Percentiles rank a stretch among this genome's conserved stretches.
Conservation (phyloP, 2,113 vertebrate species). For the Barnardius zonarius region DNA sequence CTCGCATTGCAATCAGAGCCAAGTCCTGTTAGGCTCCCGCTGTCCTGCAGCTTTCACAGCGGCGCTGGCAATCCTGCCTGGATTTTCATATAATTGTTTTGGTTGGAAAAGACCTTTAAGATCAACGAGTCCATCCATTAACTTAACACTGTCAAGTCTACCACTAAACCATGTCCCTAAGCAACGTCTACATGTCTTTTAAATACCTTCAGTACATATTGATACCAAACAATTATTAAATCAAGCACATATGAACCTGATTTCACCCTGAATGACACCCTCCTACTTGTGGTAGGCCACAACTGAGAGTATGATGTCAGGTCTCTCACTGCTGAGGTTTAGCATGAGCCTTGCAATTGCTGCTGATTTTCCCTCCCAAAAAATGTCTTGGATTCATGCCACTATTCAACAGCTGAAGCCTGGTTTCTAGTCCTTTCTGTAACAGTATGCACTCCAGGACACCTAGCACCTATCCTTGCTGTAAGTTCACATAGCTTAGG, state of each 20-base stretch:
- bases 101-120: neutral
- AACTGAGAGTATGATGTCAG: neutral
- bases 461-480: neutral
- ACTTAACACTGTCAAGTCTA: neutral
- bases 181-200: neutral
- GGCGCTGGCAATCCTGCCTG: neutral
- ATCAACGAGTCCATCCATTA: neutral
- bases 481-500: neutral
- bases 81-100: neutral
- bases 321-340: neutral
- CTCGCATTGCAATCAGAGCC: neutral
- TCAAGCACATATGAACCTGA: neutral
- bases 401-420: neutral
- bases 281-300: neutral
- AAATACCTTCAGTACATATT: neutral
- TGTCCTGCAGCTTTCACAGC: neutral
- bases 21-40: neutral
- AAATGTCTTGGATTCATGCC: neutral
- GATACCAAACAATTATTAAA: neutral
- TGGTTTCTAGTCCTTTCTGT: neutral
- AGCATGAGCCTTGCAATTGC: neutral
- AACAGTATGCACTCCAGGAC: neutral
- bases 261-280: neutral
- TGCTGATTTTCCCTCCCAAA: neutral
- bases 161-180: neutral